A percentile compares a stretch with the other conserved stretches of the same genome.
phyloP scores from a whole-genome alignment of 37 sponge, comb jelly and placozoan species.

The Bolinopsis microptera region DNA sequence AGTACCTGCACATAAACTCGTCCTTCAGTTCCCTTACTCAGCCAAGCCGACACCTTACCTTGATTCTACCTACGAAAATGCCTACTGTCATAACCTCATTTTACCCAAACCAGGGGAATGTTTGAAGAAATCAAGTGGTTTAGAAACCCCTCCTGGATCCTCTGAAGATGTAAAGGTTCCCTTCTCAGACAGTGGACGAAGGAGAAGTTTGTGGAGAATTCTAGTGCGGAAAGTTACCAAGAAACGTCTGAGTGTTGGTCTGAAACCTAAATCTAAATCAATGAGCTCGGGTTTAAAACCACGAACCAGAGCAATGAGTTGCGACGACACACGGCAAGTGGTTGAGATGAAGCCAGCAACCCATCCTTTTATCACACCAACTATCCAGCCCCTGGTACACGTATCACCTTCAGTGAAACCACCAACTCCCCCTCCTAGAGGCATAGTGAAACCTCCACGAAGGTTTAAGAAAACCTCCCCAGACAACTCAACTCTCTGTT shows the following conservation, averaged over 20 bases:
- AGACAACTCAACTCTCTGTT: neutral
- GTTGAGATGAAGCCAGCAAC: neutral
- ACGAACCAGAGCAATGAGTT: neutral
- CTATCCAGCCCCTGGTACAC: neutral
- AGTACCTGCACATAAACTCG: neutral
- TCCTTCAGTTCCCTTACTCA: neutral
- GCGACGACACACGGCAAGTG: neutral
- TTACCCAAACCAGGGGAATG: too few species aligned
- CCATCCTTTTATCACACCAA: too few species aligned
- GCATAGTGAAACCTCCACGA: neutral
- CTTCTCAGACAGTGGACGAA: too few species aligned
- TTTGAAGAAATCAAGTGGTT: too few species aligned
- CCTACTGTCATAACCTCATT: too few species aligned
- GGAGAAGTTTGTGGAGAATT: neutral
- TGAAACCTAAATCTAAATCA: neutral
- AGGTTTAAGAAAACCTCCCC: neutral
- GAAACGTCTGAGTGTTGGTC: neutral
- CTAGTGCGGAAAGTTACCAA: neutral
- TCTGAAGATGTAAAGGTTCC: neutral
- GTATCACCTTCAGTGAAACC: neutral
- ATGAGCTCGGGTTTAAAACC: neutral
- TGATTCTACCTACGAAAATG: too few species aligned
- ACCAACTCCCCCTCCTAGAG: neutral
- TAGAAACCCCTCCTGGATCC: neutral
- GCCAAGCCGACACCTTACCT: too few species aligned